Base-by-base conservation (phyloP, 2,888 invertebrate species). In the Belgica antarctica region DNA sequence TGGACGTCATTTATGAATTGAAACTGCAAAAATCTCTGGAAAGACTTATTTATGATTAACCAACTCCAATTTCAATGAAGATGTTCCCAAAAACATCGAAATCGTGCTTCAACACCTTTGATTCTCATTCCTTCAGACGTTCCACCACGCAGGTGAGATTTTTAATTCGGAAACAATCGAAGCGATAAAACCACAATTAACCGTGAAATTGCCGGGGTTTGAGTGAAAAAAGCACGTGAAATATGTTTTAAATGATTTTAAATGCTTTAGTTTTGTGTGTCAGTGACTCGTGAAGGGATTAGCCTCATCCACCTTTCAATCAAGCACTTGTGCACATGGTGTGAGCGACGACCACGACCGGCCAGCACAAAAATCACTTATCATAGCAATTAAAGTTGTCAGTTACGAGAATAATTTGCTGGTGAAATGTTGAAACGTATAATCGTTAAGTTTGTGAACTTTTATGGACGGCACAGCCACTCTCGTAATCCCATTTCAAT, bases 401-500 rank as follows among this genome's bases (percentile, higher is more conserved):
- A 31, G 68, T 68, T 68, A 68, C 52, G 19, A 31, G 24, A 68
- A 57, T 31, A 68, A 68, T 68, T 65, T 65, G 59, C 36, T 36
- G 62, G 36, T 62, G 36, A 36, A 36, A 36, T 22, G 22, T 34
- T 5, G 25, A 12, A 15, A n/a, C 27, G 25, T 59, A 19, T 25
- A 28, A 36, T 36, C 27, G 24, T n/a, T 62, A 36, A 1, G 4
- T 36, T 31, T 31, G 31, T 52, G 52, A 22, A 52, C 41, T 10
- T 15, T n/a, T 41, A n/a, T 12, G 41, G 7, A 52, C 25, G 25
- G 46, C 65, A 47, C 24, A 47, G 24, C 47, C 27, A n/a, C 17
- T 46, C 17, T 15, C 46, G 46, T 19, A 66, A 68, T 68, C 68
- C 68, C 68, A 68, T 68, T 68, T 68, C 68, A 68, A 68, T 57